phyloP scores from a whole-genome alignment of 1,140 invertebrate genomes.

The Caenorhabditis brenneri region DNA sequence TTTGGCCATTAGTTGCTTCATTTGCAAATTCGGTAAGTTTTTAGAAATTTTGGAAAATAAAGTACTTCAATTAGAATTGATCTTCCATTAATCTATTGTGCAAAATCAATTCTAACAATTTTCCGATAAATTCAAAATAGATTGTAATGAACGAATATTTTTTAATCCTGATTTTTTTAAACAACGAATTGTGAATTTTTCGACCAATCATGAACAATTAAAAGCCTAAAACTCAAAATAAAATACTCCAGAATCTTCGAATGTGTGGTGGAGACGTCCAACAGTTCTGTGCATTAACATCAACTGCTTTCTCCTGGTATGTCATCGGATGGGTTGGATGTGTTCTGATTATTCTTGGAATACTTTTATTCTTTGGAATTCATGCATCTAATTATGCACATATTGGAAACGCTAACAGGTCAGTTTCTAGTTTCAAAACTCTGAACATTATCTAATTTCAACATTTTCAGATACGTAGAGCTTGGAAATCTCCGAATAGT shows the following conservation, averaged over 20 bases:
- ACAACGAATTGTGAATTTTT: no score
- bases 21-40: constrained; percentile 14
- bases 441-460: background rate
- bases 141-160: no score
- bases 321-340: constrained; percentile 50
- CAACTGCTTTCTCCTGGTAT: constrained; percentile 47
- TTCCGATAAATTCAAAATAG: no score
- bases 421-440: background rate
- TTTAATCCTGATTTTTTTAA: no score
- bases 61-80: no score
- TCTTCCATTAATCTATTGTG: no score
- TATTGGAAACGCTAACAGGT: constrained; percentile 47
- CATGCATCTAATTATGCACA: constrained; percentile 50
- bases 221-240: no score
- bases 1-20: constrained; percentile 17
- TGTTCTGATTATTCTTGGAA: constrained; percentile 30
- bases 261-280: constrained; percentile 49
- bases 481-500: constrained; percentile 5
- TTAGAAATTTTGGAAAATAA: background rate
- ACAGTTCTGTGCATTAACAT: constrained; percentile 49
- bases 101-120: no score
- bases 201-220: no score
- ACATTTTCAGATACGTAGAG: constrained; percentile 44
- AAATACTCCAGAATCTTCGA: constrained; percentile 13
- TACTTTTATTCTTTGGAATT: constrained; percentile 34